Base-by-base conservation (phyloP, 1,140 invertebrate species). In the Caenorhabditis briggsae region DNA sequence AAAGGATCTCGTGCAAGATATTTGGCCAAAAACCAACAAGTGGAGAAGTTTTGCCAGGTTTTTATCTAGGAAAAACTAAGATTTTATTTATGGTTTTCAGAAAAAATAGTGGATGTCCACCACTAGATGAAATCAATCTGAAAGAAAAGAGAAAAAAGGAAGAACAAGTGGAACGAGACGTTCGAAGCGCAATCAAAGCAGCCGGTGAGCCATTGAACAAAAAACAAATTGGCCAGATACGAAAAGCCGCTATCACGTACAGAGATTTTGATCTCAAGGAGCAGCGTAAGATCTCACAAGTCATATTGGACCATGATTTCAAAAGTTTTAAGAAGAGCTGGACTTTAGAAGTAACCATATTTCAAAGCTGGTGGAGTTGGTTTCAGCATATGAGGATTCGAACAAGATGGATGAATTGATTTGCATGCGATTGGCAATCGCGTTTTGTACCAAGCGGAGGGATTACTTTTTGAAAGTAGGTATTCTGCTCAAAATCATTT, bases 21-120 rank as follows among this genome's bases (percentile, higher is more conserved):
- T 78, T 48, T 78, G 43, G 43, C 70, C 70, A 0, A 78, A 78
- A 23, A 8, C 70, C 8, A 78, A 78, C 14, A 23, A 23, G 53
- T 78, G 70, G 70, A 78, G 70, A 78, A 5, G 46, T 78, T 20
- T 78, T 11, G 46, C 70, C 50, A n/a, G 70, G 70, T 78, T 64
- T 25, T 64, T 58, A 20, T 18, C n/a, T 58, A 18, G 12, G 7
- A 58, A 58, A 7, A 58, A 16, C 18, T 16, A 1, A 18, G n/a
- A 58, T 16, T 20, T 1, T 5, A n/a, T n/a, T n/a, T n/a, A n/a
- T 58, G 6, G 18, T 46, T 46, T 43, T 74, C 16, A 74, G 65
- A 11, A 25, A 64, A 64, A 25, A 46, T 5, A n/a, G n/a, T 46
- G n/a, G 9, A 2, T 8, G 8, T 25, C 3, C 23, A 9, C 23